Evolutionary conservation across 2,797 vertebrate genomes (phyloP), one percentile per base, ranked within the genome.

Genomic region (Rhadinocentrus ornatus): DNA sequence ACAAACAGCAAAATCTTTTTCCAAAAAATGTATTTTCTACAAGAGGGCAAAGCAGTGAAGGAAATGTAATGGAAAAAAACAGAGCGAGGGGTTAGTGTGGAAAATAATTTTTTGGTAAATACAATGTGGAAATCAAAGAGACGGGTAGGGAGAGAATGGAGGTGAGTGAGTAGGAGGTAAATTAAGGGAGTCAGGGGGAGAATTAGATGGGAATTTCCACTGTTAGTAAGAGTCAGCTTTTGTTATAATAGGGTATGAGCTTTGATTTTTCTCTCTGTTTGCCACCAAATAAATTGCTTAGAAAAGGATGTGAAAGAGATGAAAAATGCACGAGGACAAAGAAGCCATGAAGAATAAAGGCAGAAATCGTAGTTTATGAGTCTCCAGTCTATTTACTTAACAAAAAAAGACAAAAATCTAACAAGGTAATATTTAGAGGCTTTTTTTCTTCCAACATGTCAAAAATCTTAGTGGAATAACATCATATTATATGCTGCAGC

Each of bases 51-150:
- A 29, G 60, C 31, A 62, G 53, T 32, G 24, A 55, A 39, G 44
- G 34, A 48, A 22, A 48, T 22, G 46, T 10, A 71, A 86, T 80
- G 78, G 78, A 78, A 71, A 55, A n/a, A 68, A 64, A 58, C 50
- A 60, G 59, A 24, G 58, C 24, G 62, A 81, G 74, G 61, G 81
- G 78, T 81, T 70, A 72, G 66, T 32, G 81, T 80, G 82, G 87
- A 83, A 88, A 88, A 88, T 84, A 32, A 89, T 87, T 92, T 93
- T 92, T 93, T 88, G 86, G 84, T 93, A 90, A 92, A 90, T 93
- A 88, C 32, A 74, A 53, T 16, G 54, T 58, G 53, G 74, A 91
- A 91, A 89, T 89, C 84, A 93, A 92, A 92, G 91, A 57, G 84
- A 82, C 82, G 85, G 37, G 68, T 48, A 65, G 82, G 85, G 93